These are phyloP conservation scores for Leptoteleia sp. DNA, from an alignment of 1,140 invertebrate species.

Conservation along the genomic window DNA sequence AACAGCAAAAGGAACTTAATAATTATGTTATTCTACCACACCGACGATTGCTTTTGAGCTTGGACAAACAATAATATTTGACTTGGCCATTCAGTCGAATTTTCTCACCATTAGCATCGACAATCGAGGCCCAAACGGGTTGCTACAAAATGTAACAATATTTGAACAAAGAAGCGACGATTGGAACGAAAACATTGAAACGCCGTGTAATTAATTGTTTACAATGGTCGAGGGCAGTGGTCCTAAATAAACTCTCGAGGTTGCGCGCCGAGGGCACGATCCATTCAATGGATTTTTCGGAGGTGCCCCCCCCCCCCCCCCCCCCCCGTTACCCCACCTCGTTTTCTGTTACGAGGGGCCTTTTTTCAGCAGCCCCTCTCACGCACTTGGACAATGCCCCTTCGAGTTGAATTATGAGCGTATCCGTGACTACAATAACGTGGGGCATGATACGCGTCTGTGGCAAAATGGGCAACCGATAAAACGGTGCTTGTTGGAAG, in stretches of 20 bases:
- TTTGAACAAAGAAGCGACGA: constrained; percentile 42
- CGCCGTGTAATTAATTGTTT: constrained; percentile 59
- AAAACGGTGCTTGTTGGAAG: constrained; percentile 3
- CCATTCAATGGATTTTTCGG: no score
- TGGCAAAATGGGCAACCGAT: constrained; percentile 31
- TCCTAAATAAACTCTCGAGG: constrained; percentile 55
- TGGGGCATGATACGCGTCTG: constrained; percentile 42
- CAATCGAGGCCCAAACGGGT: constrained; percentile 9
- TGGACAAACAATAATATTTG: constrained; percentile 40
- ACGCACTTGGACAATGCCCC: constrained; percentile 25
- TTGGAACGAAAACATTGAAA: constrained; percentile 43
- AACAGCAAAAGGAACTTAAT: no score
- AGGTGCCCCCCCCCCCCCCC: no score
- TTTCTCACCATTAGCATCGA: constrained; percentile 37
- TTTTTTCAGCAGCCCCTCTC: constrained; percentile 26
- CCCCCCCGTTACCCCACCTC: no score
- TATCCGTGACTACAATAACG: constrained; percentile 36
- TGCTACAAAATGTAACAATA: constrained; percentile 45
- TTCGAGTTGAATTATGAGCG: constrained; percentile 46
- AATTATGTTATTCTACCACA: constrained; percentile 28
- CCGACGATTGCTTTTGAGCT: constrained; percentile 8
- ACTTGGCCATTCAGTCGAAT: constrained; percentile 24
- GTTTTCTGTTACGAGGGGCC: no score
- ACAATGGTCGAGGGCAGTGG: constrained; percentile 18
- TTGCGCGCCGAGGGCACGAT: background rate